phyloP scores from a whole-genome alignment of 2,888 invertebrate species.

The Drosophila neonasuta region DNA sequence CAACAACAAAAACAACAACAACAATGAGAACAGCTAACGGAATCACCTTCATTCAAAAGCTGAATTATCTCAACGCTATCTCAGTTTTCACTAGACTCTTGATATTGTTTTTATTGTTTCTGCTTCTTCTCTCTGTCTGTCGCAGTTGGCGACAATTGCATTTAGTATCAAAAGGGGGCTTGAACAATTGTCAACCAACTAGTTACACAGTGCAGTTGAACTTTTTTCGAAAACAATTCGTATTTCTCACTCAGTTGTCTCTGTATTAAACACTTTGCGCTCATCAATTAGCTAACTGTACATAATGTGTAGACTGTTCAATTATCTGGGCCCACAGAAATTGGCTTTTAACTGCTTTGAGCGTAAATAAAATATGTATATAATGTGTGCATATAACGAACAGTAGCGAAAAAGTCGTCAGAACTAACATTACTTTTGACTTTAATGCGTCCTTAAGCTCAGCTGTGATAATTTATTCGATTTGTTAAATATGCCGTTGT shows the following conservation, averaged over 20 bases:
- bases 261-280: conserved; percentile 17
- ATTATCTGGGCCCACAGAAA: conserved; percentile 6
- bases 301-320: conserved; percentile 1
- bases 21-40: conserved; percentile 5
- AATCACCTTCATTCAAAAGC: conserved; percentile 64
- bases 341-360: background rate
- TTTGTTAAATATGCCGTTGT: conserved; percentile 6
- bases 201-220: conserved; percentile 4
- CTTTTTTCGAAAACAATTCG: background rate
- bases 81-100: conserved; percentile 38
- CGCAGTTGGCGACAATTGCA: conserved; percentile 1
- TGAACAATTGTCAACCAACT: conserved; percentile 11
- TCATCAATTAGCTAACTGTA: conserved; percentile 55
- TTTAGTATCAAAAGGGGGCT: conserved; percentile 7
- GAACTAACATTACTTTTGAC: conserved; percentile 5
- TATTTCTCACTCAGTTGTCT: conserved; percentile 3
- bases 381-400: background rate
- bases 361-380: conserved; percentile 2
- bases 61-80: conserved; percentile 54
- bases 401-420: conserved; percentile 1
- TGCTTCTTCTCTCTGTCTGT: conserved; percentile 4
- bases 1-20: conserved; percentile 12
- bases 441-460: conserved; percentile 22
- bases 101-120: conserved; percentile 28
- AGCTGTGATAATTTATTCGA: conserved; percentile 24